Evolutionary conservation across 2,888 invertebrate genomes (phyloP).

Genomic region (Ophraella communa): DNA sequence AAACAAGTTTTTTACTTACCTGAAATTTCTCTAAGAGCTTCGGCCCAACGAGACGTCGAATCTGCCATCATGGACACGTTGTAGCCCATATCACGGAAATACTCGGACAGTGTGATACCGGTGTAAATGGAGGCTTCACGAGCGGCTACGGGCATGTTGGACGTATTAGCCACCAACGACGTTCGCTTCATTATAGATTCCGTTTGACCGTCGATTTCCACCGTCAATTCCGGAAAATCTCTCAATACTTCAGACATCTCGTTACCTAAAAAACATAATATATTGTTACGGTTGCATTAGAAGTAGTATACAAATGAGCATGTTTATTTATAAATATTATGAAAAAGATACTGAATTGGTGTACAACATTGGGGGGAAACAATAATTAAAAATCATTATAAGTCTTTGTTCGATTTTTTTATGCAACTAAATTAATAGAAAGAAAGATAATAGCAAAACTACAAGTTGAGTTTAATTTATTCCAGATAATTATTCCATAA

Average conservation of each 20-base stretch:
- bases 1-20: slow-evolving; percentile 15
- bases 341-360: too few relatives aligned
- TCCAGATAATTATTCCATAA: too few relatives aligned
- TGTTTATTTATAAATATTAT: too few relatives aligned
- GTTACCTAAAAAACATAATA: slow-evolving; percentile 66
- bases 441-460: too few relatives aligned
- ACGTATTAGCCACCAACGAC: slow-evolving; percentile 98
- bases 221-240: slow-evolving; percentile 97
- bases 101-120: slow-evolving; percentile 98
- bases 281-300: too few relatives aligned
- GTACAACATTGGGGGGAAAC: too few relatives aligned
- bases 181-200: slow-evolving; percentile 99
- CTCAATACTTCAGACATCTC: slow-evolving; percentile 99
- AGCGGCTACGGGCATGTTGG: slow-evolving; percentile 99
- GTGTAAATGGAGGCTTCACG: slow-evolving; percentile 99
- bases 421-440: too few relatives aligned
- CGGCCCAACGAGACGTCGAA: slow-evolving; percentile 99
- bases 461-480: too few relatives aligned
- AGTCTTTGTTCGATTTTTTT: too few relatives aligned
- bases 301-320: too few relatives aligned
- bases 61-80: slow-evolving; percentile 99
- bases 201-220: slow-evolving; percentile 94
- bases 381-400: too few relatives aligned
- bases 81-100: slow-evolving; percentile 99
- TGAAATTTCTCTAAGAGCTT: slow-evolving; percentile 99